Evolutionary conservation across 2,797 vertebrate species (phyloP).

Genomic region (Threskiornis aethiopicus): DNA sequence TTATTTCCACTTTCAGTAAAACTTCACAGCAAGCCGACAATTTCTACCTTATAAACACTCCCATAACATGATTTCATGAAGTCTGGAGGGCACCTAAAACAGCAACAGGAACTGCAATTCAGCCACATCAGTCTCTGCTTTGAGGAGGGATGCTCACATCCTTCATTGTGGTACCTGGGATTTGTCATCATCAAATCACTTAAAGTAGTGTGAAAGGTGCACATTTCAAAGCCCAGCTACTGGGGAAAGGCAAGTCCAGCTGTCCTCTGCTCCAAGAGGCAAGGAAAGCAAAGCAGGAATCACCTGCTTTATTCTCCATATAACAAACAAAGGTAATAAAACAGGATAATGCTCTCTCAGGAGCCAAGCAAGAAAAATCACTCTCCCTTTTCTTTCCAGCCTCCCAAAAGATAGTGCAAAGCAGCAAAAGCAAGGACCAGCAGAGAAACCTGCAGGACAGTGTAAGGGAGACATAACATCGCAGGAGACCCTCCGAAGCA

Average conservation of each 20-base stretch:
- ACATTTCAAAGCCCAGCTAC: not conserved
- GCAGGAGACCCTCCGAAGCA: not conserved
- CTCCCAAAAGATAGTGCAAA: not conserved
- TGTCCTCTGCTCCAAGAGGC: not conserved
- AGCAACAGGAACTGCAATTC: not conserved
- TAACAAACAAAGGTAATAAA: not conserved
- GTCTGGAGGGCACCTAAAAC: not conserved
- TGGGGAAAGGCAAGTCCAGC: not conserved
- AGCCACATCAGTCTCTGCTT: not conserved
- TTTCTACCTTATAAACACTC: not conserved
- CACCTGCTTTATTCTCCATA: not conserved
- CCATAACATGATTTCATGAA: not conserved
- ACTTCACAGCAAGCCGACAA: conserved; percentile 17
- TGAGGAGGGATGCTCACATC: not conserved
- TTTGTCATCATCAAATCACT: not conserved
- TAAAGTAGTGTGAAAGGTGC: not conserved
- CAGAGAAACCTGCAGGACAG: not conserved
- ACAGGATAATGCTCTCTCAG: not conserved
- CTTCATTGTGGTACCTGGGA: not conserved
- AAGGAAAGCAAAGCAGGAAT: not conserved
- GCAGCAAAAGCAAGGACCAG: not conserved
- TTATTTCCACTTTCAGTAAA: conserved; percentile 16
- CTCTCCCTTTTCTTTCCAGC: not conserved
- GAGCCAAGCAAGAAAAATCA: not conserved
- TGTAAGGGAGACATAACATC: not conserved